A percentile compares a stretch with the other conserved stretches of the same genome.
Evolutionary conservation across 2,888 invertebrate species (phyloP).

Genomic region (Cartodere bifasciata): DNA sequence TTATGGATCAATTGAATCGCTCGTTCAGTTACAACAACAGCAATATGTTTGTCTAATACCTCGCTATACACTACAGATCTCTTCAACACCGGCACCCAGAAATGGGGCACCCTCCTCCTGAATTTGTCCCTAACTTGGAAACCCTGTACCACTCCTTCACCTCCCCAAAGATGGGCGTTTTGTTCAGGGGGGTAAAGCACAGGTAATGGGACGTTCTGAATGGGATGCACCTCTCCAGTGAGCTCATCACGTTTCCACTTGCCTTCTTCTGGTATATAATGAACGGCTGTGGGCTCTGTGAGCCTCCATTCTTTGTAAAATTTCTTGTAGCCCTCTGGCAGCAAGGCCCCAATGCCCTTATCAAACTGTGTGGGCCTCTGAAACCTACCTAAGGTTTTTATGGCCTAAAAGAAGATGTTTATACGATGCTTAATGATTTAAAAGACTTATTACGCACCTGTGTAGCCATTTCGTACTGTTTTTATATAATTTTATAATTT

Average conservation of each 20-base stretch:
- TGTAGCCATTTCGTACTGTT: too few relatives aligned
- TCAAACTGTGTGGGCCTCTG: constrained; percentile 38
- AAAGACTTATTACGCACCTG: too few relatives aligned
- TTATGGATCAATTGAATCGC: constrained; percentile 77
- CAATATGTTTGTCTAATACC: constrained; percentile 73
- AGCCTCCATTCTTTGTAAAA: constrained; percentile 78
- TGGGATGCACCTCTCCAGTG: constrained; percentile 59
- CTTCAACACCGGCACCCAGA: constrained; percentile 76
- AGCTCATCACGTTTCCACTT: constrained; percentile 60
- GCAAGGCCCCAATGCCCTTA: constrained; percentile 50
- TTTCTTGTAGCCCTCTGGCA: constrained; percentile 73
- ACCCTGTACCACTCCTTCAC: constrained; percentile 87
- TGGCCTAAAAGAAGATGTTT: too few relatives aligned
- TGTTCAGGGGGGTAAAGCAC: constrained; percentile 67
- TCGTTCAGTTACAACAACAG: constrained; percentile 71
- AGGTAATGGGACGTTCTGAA: constrained; percentile 68
- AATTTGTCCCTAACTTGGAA: constrained; percentile 51
- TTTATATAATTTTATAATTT: too few relatives aligned
- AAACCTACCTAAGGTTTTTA: constrained; percentile 28
- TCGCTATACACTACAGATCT: constrained; percentile 80
- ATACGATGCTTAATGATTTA: too few relatives aligned
- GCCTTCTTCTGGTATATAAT: constrained; percentile 61
- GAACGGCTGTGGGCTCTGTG: constrained; percentile 45
- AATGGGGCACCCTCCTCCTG: constrained; percentile 60
- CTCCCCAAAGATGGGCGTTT: constrained; percentile 88